These are phyloP conservation scores for Barbus barbus DNA, from an alignment of 2,113 vertebrate species.

Conservation along the genomic window DNA sequence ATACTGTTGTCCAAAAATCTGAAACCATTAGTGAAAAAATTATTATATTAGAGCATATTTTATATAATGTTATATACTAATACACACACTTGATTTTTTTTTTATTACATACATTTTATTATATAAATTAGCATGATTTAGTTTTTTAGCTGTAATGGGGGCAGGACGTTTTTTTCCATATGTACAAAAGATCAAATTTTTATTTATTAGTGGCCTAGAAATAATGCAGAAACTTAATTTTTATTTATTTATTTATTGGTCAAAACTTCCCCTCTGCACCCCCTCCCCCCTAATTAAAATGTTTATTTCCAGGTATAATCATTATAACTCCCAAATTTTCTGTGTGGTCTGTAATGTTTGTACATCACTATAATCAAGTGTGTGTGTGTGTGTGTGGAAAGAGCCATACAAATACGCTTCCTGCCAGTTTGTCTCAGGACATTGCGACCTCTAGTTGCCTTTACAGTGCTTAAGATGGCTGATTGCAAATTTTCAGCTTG, in stretches of 20 bases:
- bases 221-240: neutral
- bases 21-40: neutral
- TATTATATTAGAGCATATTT: no score
- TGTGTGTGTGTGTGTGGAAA: neutral
- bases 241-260: no score
- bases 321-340: neutral
- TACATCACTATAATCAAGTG: neutral
- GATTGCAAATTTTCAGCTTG: slow-evolving; percentile 63
- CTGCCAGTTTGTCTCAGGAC: slow-evolving; percentile 46
- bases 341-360: neutral
- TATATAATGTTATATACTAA: no score
- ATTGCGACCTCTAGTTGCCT: slow-evolving; percentile 48
- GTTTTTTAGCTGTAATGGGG: neutral
- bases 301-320: neutral
- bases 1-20: neutral
- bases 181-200: no score
- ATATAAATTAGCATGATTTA: neutral
- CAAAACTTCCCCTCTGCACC: no score
- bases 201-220: neutral
- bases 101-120: neutral
- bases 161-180: neutral
- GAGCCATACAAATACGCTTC: neutral
- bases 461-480: slow-evolving; percentile 59
- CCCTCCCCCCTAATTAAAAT: neutral
- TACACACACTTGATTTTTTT: neutral